phyloP scores from a whole-genome alignment of 1,140 invertebrate species.

The Theocolax elegans region DNA sequence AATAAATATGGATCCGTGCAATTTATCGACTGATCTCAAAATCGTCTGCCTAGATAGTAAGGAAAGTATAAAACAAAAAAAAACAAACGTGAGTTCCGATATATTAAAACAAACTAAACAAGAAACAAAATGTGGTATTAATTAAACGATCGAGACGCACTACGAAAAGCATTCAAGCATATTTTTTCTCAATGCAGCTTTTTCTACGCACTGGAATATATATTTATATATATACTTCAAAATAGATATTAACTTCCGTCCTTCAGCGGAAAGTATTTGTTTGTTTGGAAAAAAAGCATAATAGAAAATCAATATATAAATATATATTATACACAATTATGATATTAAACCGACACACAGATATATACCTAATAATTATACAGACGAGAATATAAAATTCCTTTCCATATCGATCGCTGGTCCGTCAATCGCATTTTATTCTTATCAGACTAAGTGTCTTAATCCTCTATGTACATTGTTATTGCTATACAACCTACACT shows the following conservation, averaged over 20 bases:
- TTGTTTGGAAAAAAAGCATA: slow-evolving; percentile 13
- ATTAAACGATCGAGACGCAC: neutral
- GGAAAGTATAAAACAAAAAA: neutral
- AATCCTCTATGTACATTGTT: slow-evolving; percentile 7
- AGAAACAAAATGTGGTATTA: neutral
- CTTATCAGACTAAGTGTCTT: slow-evolving; percentile 16
- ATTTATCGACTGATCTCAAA: neutral
- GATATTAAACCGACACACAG: too few species aligned
- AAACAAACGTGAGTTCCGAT: slow-evolving; percentile 1
- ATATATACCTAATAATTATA: too few species aligned
- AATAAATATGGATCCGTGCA: neutral
- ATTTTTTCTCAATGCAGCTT: slow-evolving; percentile 6
- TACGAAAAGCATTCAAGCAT: neutral
- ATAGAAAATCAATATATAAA: too few species aligned
- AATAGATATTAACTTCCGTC: slow-evolving; percentile 23
- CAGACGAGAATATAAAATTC: slow-evolving; percentile 7
- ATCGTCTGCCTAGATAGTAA: slow-evolving; percentile 2
- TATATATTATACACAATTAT: too few species aligned
- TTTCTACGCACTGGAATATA: neutral
- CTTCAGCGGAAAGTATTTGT: slow-evolving; percentile 14
- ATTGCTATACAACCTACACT: too few species aligned
- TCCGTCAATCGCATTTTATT: slow-evolving; percentile 17
- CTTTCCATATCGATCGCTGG: neutral
- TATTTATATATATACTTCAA: neutral
- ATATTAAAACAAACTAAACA: neutral